Conservation (phyloP, 2,797 vertebrate genomes). For the Anguilla megastoma region DNA sequence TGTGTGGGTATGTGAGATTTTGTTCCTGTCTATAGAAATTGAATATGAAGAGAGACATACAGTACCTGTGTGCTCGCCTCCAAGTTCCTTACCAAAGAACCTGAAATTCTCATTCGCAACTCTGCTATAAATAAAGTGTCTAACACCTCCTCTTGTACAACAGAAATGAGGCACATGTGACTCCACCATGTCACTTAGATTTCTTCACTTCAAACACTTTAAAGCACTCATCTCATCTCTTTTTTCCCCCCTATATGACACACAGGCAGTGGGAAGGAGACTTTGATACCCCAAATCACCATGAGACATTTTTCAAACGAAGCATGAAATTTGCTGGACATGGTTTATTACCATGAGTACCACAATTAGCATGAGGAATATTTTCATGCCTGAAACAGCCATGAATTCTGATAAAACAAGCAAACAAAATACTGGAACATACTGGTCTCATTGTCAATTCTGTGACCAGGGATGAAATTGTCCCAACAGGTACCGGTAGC, state of each 20-base stretch:
- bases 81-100: slow-evolving; percentile 5
- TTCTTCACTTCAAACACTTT: background rate
- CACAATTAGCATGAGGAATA: background rate
- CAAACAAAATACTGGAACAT: background rate
- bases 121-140: background rate
- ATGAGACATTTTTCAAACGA: slow-evolving; percentile 42
- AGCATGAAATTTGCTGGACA: slow-evolving; percentile 36
- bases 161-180: background rate
- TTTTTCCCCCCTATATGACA: slow-evolving; percentile 16
- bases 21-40: background rate
- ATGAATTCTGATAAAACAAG: background rate
- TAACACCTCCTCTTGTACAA: background rate
- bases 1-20: background rate
- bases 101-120: slow-evolving; percentile 16
- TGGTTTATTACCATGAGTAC: background rate
- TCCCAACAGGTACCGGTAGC: background rate
- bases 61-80: slow-evolving; percentile 15
- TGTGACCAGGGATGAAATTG: background rate
- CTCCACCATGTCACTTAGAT: slow-evolving; percentile 11
- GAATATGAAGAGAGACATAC: background rate
- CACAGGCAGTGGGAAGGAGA: slow-evolving; percentile 31
- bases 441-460: background rate
- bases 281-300: slow-evolving; percentile 36
- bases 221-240: background rate
- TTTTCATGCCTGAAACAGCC: background rate